Conservation (phyloP, 2,888 invertebrate genomes). For the Diaperis boleti region DNA sequence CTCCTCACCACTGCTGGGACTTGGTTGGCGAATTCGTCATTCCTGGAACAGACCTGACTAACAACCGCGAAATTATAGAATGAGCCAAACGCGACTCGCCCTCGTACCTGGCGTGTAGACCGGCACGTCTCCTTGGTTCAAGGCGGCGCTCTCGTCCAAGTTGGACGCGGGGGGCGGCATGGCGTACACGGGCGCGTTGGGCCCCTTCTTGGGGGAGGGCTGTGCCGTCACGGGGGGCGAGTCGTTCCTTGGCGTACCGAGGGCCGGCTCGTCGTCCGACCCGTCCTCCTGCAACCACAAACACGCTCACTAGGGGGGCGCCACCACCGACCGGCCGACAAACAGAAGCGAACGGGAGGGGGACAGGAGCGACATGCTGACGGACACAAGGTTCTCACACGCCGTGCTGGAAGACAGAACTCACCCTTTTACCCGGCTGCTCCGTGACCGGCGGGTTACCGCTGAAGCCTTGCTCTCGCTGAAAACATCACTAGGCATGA, state of each 20-base stretch:
- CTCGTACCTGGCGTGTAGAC: constrained; percentile 68
- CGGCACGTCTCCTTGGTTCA: constrained; percentile 70
- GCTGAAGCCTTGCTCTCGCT: constrained; percentile 62
- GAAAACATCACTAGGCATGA: constrained; percentile 62
- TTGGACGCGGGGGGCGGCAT: constrained; percentile 70
- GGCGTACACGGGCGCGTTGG: constrained; percentile 71
- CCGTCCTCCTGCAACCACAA: constrained; percentile 62
- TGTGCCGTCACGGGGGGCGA: constrained; percentile 65
- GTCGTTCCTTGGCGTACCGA: constrained; percentile 67
- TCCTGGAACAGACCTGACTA: constrained; percentile 50
- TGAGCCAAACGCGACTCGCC: background rate
- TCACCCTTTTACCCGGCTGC: constrained; percentile 62
- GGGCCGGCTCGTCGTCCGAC: constrained; percentile 57
- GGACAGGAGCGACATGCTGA: constrained; percentile 8
- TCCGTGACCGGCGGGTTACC: constrained; percentile 52
- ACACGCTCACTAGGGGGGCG: constrained; percentile 5
- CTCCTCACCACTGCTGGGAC: constrained; percentile 51
- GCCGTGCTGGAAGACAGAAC: constrained; percentile 47
- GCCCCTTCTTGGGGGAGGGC: constrained; percentile 65
- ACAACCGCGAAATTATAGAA: constrained; percentile 16
- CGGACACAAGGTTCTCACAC: background rate
- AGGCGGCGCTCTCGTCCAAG: constrained; percentile 78
- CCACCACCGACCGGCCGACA: background rate
- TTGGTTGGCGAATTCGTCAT: constrained; percentile 57
- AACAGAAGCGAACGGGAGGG: background rate